Base-by-base conservation (phyloP, 1,140 invertebrate species). In the Delia radicum region DNA sequence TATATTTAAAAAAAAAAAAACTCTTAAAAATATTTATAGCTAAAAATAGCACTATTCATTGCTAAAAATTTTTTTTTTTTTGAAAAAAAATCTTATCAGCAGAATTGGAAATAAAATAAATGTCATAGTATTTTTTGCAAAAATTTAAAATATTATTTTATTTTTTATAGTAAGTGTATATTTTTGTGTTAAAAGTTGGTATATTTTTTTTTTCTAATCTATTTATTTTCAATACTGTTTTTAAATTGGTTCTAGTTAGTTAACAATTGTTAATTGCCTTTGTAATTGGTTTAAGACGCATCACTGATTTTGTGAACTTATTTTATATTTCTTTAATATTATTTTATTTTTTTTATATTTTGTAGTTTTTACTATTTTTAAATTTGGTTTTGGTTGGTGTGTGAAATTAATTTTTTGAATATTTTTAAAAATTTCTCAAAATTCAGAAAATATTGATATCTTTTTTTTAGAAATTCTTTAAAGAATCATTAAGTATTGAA, bases 231-330 rank as follows among this genome's bases (percentile, higher is more conserved):
- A n/a, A n/a, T n/a, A n/a, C n/a, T 75, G 37, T 72, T 67, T 72
- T 55, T 72, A 67, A 77, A 77, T 77, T 46, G 65, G 76, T 77
- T 75, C 63, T 75, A 77, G 63, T 77, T 61, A 63, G 76, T 77
- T 75, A 27, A 46, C 63, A 61, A 62, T 75, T 46, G 73, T 72
- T 77, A 77, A 77, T 77, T 74, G 76, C 65, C 74, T 77, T 26
- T 74, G 67, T 74, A 77, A 77, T 77, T 74, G 69, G 73, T 74
- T 75, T 77, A 61, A 27, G 31, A 31, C 37, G 67, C 73, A 72
- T 74, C 63, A 77, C 42, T 42, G 73, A 71, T 18, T 42, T 55
- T 73, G 15, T 69, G 65, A 69, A 69, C 65, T 69, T 69, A 33
- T 69, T 69, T 33, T 21, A 8, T 21, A 21, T n/a, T 69, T 27